Percentiles rank a stretch among this genome's conserved stretches.
These are phyloP conservation scores for Cephus nigrinus DNA, from an alignment of 2,888 invertebrate genomes.

Conservation along the genomic window DNA sequence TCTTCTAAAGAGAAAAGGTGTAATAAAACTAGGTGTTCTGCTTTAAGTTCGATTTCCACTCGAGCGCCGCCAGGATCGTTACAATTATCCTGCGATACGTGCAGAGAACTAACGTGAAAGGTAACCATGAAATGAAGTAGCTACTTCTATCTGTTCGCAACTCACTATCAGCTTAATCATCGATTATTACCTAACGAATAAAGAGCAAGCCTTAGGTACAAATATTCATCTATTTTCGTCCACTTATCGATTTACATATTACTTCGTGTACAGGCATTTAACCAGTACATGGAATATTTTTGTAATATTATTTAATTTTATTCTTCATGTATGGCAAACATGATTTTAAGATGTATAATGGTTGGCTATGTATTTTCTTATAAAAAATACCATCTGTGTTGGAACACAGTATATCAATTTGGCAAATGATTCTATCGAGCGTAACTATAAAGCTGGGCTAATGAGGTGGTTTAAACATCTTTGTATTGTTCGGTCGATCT, in stretches of 20 bases:
- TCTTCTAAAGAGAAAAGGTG: not conserved
- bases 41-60: not conserved
- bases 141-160: not conserved
- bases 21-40: not conserved
- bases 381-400: not conserved
- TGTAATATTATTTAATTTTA: no score
- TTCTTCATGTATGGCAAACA: no score
- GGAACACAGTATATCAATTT: not conserved
- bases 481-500: not conserved
- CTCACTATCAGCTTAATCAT: not conserved
- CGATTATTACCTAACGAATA: not conserved
- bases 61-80: not conserved
- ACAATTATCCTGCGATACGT: not conserved
- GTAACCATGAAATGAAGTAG: not conserved
- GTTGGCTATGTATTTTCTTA: not conserved
- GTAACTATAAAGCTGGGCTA: no score
- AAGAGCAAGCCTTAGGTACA: not conserved
- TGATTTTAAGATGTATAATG: not conserved
- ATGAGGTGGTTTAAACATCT: no score
- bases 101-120: not conserved
- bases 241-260: not conserved
- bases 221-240: not conserved
- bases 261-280: not conserved
- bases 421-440: no score
- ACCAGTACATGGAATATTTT: no score